phyloP scores from a whole-genome alignment of 2,113 vertebrate genomes.

The Crotalus horridus region DNA sequence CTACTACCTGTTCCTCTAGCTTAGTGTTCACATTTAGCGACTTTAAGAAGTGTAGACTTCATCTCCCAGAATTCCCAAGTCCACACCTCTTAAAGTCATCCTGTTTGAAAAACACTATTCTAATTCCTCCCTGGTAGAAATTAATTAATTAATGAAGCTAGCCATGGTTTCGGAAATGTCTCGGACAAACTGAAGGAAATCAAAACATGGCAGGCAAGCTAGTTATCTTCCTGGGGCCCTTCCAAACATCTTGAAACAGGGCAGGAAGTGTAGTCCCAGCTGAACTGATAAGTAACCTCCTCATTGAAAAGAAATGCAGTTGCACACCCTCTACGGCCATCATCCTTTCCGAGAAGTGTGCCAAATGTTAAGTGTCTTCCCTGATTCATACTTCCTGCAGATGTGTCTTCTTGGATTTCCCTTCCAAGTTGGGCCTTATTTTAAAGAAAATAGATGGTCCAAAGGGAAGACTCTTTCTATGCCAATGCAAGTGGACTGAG shows the following conservation, averaged over 20 bases:
- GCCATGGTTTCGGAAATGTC: neutral
- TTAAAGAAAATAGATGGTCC: slow-evolving; percentile 10
- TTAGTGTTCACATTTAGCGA: neutral
- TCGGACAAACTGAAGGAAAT: neutral
- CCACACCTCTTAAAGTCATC: neutral
- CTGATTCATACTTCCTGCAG: slow-evolving; percentile 21
- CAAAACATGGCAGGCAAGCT: neutral
- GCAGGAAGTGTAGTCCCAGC: slow-evolving; percentile 7
- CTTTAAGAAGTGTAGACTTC: neutral
- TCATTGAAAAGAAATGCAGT: neutral
- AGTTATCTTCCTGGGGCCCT: slow-evolving; percentile 4
- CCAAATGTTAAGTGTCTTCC: slow-evolving; percentile 26
- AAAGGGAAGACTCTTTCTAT: neutral
- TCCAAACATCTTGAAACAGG: slow-evolving; percentile 31
- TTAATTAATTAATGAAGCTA: neutral
- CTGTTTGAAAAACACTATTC: neutral
- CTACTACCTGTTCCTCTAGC: neutral
- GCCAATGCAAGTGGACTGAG: neutral
- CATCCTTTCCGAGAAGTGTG: slow-evolving; percentile 15
- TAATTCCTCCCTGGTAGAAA: neutral
- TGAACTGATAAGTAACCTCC: slow-evolving; percentile 10
- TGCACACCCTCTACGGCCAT: neutral
- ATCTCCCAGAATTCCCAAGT: neutral
- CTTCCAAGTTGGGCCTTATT: neutral
- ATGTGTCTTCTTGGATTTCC: slow-evolving; percentile 25